phyloP scores from a whole-genome alignment of 2,888 invertebrate species.

The Drosophila mayaguana region DNA sequence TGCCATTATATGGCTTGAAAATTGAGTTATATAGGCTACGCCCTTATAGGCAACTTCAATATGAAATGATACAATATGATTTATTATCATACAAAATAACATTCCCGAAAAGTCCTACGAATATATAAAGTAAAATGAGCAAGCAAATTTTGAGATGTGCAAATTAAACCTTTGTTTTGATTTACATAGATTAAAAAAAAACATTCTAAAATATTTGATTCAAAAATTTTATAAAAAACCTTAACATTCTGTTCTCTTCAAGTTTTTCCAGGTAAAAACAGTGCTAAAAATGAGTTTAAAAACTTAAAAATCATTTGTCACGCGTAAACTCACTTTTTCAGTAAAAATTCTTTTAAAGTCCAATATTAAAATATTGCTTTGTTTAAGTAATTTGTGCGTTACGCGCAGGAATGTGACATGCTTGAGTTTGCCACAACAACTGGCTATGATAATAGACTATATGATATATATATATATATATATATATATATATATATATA shows the following conservation, averaged over 20 bases:
- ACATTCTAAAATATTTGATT: neutral
- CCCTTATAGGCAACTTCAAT: neutral
- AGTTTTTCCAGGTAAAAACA: neutral
- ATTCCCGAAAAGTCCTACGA: neutral
- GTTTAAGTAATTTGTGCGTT: constrained; percentile 75
- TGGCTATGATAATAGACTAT: constrained; percentile 32
- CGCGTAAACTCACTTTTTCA: constrained; percentile 27
- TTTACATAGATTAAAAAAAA: neutral
- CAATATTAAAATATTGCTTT: constrained; percentile 14
- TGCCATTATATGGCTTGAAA: constrained; percentile 8
- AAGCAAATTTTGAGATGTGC: neutral
- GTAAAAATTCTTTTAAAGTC: constrained; percentile 29
- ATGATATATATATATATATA: constrained; percentile 19
- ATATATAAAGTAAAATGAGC: neutral
- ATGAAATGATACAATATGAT: no score
- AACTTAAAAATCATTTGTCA: neutral
- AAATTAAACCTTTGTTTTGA: neutral
- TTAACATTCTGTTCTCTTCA: neutral
- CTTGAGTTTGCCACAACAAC: constrained; percentile 53
- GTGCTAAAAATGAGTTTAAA: neutral
- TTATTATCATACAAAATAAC: neutral
- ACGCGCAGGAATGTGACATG: constrained; percentile 72
- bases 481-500: constrained; percentile 17
- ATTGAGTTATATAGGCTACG: constrained; percentile 1
- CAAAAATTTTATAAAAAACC: neutral